Conservation (phyloP, 2,888 invertebrate genomes). For the Scaptomyza cyrtandrae region DNA sequence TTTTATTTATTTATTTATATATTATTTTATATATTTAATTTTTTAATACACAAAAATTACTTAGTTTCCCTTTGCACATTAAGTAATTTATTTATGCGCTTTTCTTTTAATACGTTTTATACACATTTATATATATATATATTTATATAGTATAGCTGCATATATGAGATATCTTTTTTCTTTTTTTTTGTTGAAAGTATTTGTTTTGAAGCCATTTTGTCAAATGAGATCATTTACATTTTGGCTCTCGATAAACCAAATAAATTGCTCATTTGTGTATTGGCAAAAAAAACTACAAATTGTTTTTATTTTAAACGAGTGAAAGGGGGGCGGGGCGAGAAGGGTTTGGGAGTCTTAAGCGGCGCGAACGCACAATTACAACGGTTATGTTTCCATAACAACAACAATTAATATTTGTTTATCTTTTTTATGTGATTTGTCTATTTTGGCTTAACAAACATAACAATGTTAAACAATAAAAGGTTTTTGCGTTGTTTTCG, state of each 20-base stretch:
- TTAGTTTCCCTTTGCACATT: conserved; percentile 57
- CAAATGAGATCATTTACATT: conserved; percentile 43
- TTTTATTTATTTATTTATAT: conserved; percentile 43
- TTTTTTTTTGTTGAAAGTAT: conserved; percentile 49
- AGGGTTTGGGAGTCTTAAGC: conserved; percentile 31
- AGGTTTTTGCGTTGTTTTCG: conserved; percentile 7
- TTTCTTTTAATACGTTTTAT: conserved; percentile 50
- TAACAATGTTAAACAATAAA: conserved; percentile 27
- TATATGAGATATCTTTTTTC: conserved; percentile 49
- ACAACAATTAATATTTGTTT: background rate
- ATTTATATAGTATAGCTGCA: conserved; percentile 72
- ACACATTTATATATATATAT: conserved; percentile 53
- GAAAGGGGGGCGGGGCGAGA: background rate
- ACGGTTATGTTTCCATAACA: conserved; percentile 29
- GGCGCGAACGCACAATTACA: conserved; percentile 37
- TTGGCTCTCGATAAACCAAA: conserved; percentile 22
- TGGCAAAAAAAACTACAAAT: conserved; percentile 57
- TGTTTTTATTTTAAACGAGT: conserved; percentile 58
- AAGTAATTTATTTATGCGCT: conserved; percentile 46
- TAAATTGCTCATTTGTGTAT: conserved; percentile 34
- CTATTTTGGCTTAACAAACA: conserved; percentile 23
- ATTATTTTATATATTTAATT: conserved; percentile 48
- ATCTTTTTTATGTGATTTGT: conserved; percentile 18
- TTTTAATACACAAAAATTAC: conserved; percentile 62
- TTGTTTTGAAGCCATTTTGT: conserved; percentile 35